phyloP scores from a whole-genome alignment of 2,797 vertebrate species.

The Limosa lapponica region DNA sequence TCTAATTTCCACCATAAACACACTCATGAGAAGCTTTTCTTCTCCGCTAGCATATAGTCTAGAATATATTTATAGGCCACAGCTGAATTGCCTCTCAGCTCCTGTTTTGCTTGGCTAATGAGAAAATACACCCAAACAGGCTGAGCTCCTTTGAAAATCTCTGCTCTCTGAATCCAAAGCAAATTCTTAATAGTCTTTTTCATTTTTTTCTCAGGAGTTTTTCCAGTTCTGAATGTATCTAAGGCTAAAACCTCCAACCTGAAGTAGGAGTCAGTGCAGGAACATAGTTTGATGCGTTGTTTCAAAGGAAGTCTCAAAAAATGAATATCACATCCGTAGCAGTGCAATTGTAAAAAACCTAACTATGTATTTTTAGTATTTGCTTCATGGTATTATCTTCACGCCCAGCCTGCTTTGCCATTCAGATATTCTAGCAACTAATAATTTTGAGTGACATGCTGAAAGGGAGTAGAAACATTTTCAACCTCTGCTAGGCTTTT shows the following conservation, averaged over 20 bases:
- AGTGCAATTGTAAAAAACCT: neutral
- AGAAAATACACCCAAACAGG: conserved; percentile 31
- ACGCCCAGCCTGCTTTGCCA: neutral
- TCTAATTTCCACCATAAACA: conserved; percentile 47
- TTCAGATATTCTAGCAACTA: neutral
- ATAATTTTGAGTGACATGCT: neutral
- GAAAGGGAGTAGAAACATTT: neutral
- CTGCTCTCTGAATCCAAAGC: neutral
- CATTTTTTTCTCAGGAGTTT: neutral
- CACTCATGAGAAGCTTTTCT: conserved; percentile 27
- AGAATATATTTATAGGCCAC: conserved; percentile 17
- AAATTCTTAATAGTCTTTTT: neutral
- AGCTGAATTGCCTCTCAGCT: conserved; percentile 31
- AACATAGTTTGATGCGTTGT: neutral
- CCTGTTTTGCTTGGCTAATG: conserved; percentile 36
- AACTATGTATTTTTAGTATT: neutral
- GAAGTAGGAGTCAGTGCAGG: neutral
- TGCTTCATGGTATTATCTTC: neutral
- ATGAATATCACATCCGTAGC: neutral
- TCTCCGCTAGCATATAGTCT: neutral
- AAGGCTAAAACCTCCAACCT: neutral
- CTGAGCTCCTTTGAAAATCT: conserved; percentile 17
- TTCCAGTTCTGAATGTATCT: neutral
- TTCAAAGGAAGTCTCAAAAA: neutral
- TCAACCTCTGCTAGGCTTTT: neutral